Evolutionary conservation across 2,113 vertebrate genomes (phyloP), one percentile per base, ranked within the genome.

Genomic region (Lepidothrix coronata): DNA sequence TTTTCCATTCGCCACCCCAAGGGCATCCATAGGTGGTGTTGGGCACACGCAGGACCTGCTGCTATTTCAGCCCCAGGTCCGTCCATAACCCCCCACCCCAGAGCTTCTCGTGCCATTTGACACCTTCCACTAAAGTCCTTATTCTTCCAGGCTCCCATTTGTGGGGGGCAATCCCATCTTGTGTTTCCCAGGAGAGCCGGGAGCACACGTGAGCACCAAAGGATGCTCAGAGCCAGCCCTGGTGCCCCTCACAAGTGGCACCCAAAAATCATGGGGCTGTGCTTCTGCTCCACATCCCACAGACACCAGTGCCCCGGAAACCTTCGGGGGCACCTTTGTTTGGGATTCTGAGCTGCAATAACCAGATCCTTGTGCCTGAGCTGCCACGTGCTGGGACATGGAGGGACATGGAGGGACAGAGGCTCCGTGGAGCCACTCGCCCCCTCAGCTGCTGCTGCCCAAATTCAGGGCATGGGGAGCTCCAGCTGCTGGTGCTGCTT

Each of bases 161-260:
- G 2, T 0, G 6, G 6, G 17, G 5, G 0, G 1, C 9, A 17
- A 44, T 23, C 51, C 31, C 43, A 1, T 10, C 35, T n/a, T 0
- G 0, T 2, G 21, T 20, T 48, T 8, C 41, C 58, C 5, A 1
- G 52, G 16, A 27, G 33, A 30, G 9, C 28, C 0, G 2, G 11
- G 25, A 25, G 12, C 44, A 19, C 7, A 3, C 2, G 3, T 1
- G 59, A 6, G 76, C 24, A 21, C 48, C 9, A 37, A 24, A 65
- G 44, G 70, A 43, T 58, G 91, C 78, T 78, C 3, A 0, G 51
- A 62, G 28, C 30, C 43, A 66, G n/a, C 37, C 43, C 62, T 1
- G 24, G 44, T 5, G 1, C 37, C 27, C 8, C 41, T 37, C 46
- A 11, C 55, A 14, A 6, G 7, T 13, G n/a, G 3, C 78, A n/a